Conservation (phyloP, 2,888 invertebrate genomes). For the Eurytoma californica region DNA sequence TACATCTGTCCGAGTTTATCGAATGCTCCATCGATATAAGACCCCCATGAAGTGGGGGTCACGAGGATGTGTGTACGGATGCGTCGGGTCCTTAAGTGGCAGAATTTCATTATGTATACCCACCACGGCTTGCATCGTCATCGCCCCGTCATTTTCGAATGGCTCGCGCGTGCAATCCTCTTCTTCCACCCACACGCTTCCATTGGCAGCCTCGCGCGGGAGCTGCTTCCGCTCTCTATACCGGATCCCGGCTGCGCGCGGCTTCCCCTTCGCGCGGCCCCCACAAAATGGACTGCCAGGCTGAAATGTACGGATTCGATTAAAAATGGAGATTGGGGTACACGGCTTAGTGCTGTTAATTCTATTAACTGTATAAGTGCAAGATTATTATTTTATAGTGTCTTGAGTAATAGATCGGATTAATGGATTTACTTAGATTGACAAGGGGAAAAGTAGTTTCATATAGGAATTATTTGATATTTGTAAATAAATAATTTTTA, state of each 20-base stretch:
- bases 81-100: neutral
- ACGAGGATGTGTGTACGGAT: neutral
- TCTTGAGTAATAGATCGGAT: too few relatives aligned
- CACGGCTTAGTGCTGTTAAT: too few relatives aligned
- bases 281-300: neutral
- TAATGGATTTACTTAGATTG: too few relatives aligned
- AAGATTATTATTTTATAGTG: too few relatives aligned
- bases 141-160: slow-evolving; percentile 1
- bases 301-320: too few relatives aligned
- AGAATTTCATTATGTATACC: slow-evolving; percentile 12
- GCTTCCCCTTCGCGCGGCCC: neutral
- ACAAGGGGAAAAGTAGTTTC: too few relatives aligned
- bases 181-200: neutral
- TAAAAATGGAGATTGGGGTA: too few relatives aligned
- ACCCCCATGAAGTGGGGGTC: neutral
- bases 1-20: too few relatives aligned
- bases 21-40: neutral
- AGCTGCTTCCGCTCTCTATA: neutral
- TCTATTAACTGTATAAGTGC: too few relatives aligned
- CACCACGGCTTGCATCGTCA: slow-evolving; percentile 29
- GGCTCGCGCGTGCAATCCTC: neutral
- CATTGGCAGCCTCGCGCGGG: neutral
- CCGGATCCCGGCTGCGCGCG: neutral
- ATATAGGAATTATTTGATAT: too few relatives aligned
- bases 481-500: too few relatives aligned